Evolutionary conservation across 37 sponge, comb jelly and placozoan species (phyloP).

Genomic region (Spongia lamella): DNA sequence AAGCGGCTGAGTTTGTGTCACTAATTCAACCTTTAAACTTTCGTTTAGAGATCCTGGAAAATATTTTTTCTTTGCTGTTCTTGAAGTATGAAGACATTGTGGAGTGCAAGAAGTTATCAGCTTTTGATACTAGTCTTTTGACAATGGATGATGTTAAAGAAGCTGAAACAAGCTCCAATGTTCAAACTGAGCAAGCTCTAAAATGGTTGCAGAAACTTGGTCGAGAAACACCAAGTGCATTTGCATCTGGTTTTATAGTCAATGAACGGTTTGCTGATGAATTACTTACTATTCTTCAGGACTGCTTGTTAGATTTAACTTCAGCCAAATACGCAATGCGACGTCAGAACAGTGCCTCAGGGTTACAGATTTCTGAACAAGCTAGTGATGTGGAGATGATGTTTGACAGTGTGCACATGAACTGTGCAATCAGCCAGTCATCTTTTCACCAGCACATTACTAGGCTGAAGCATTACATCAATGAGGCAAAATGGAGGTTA

Average conservation of each 20-base stretch:
- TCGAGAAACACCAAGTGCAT: too few relatives aligned
- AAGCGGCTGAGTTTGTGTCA: constrained; percentile 66
- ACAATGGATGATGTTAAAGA: neutral
- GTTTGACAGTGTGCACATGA: constrained; percentile 38
- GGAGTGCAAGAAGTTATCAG: neutral
- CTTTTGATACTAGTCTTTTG: neutral
- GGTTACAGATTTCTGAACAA: neutral
- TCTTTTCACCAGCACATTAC: constrained; percentile 63
- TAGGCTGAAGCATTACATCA: constrained; percentile 75
- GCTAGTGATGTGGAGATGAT: neutral
- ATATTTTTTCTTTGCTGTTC: constrained; percentile 89
- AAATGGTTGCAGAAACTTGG: too few relatives aligned
- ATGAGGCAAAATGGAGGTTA: constrained; percentile 90
- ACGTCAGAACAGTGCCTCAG: constrained; percentile 4
- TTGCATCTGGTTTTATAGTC: constrained; percentile 34
- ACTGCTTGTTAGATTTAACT: constrained; percentile 48
- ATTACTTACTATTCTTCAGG: constrained; percentile 60
- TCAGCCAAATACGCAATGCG: constrained; percentile 44
- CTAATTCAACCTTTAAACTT: constrained; percentile 65
- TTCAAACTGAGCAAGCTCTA: too few relatives aligned
- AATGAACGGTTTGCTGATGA: constrained; percentile 44
- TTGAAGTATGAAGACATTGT: constrained; percentile 66
- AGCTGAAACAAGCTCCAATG: too few relatives aligned
- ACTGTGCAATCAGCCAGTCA: constrained; percentile 17
- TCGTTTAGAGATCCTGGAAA: constrained; percentile 88